Base-by-base conservation (phyloP, 2,888 invertebrate species). In the Ectemnius continuus region DNA sequence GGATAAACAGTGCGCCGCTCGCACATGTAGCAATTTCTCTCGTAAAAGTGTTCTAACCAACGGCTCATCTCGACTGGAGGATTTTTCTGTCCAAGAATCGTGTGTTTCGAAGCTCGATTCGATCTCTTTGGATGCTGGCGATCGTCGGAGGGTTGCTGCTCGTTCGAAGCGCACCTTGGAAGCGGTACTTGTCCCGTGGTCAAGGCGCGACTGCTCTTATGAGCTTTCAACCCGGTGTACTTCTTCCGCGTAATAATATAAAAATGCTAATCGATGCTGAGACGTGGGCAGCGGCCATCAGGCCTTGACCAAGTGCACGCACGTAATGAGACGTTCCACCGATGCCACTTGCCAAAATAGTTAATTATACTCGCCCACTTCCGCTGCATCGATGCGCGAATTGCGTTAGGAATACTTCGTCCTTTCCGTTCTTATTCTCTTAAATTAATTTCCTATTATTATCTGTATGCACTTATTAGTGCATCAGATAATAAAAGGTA, bases 211-310 rank as follows among this genome's bases (percentile, higher is more conserved):
- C 76, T 77, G 73, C 70, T 73, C 62, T 26, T 58, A 28, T 20
- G 48, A 56, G 58, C 36, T 45, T 48, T 63, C 14, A 52, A n/a
- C 47, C 67, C 70, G 48, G 69, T 70, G 52, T 57, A 46, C 67
- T 73, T 73, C 63, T n/a, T 58, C 48, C 71, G 48, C 59, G 67
- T 61, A 75, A 75, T 71, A 66, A 64, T 67, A 58, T 65, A 71
- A 75, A 68, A 70, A 73, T 67, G 70, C 65, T 67, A 78, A 78
- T 78, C 61, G 66, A 78, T 78, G 77, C 74, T 36, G 59, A 2
- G 26, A 71, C 69, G 77, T 77, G 64, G 77, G 74, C 36, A 36
- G 36, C 61, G 67, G 77, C 4, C 47, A 60, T 62, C 66, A 71
- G 36, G 14, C 78, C 78, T 78, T 77, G 78, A 71, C 28, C 16